Evolutionary conservation across 1,140 invertebrate species (phyloP).

Genomic region (Solen grandis): DNA sequence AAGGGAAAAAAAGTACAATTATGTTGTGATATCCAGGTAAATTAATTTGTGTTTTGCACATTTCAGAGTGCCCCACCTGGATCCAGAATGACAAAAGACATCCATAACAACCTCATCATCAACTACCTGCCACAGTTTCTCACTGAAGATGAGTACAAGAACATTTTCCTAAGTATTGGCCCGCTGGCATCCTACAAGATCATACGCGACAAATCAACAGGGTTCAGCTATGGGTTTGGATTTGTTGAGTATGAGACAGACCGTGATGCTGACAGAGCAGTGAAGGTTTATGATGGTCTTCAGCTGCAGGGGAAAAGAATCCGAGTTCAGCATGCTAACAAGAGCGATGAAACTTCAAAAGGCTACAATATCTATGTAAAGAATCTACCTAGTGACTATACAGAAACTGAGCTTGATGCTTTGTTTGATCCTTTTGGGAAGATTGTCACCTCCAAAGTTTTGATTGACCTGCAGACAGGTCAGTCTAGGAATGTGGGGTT

Average conservation of each 20-base stretch:
- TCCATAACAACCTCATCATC: constrained; percentile 90
- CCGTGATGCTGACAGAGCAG: constrained; percentile 92
- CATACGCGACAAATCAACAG: constrained; percentile 89
- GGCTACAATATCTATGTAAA: constrained; percentile 96
- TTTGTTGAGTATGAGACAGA: constrained; percentile 94
- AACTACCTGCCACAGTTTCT: constrained; percentile 96
- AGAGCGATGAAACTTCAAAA: constrained; percentile 94
- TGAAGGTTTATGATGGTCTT: constrained; percentile 91
- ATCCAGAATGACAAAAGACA: no score
- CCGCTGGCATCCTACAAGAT: constrained; percentile 91
- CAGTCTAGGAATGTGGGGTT: constrained; percentile 93
- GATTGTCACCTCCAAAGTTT: constrained; percentile 93
- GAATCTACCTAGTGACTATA: constrained; percentile 88
- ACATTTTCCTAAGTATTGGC: constrained; percentile 89
- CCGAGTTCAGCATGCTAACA: constrained; percentile 95
- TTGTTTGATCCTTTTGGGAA: constrained; percentile 92
- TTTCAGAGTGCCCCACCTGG: no score
- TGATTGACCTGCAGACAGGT: constrained; percentile 92
- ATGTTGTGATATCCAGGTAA: no score
- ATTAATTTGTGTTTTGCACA: no score
- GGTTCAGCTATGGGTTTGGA: constrained; percentile 96
- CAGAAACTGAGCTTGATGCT: constrained; percentile 88
- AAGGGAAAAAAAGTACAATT: no score
- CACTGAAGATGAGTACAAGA: constrained; percentile 93
- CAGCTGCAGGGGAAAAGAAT: constrained; percentile 91